Percentiles rank a stretch among this genome's conserved stretches.
These are phyloP conservation scores for Vidua chalybeata DNA, from an alignment of 2,113 vertebrate genomes.

Conservation along the genomic window DNA sequence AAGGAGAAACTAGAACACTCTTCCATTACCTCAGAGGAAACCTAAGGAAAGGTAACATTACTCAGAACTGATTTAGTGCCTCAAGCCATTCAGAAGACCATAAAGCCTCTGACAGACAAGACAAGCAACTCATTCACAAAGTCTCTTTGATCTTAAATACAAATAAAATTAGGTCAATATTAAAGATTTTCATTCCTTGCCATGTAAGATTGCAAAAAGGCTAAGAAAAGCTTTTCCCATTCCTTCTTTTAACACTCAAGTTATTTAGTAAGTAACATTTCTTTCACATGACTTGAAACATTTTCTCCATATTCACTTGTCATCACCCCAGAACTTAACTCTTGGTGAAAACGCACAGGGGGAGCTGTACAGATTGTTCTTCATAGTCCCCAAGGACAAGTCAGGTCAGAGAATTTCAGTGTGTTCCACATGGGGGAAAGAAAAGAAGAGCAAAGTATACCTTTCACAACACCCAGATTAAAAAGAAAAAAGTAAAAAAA, in stretches of 20 bases:
- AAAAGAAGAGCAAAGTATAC: not conserved
- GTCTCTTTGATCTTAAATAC: slow-evolving; percentile 43
- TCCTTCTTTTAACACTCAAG: slow-evolving; percentile 12
- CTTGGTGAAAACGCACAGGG: not conserved
- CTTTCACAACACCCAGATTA: not conserved
- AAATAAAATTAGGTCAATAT: slow-evolving; percentile 58
- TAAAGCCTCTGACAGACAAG: slow-evolving; percentile 9
- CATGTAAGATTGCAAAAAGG: slow-evolving; percentile 9
- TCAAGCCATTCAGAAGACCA: slow-evolving; percentile 36
- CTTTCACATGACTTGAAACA: slow-evolving; percentile 47
- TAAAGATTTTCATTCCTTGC: slow-evolving; percentile 56
- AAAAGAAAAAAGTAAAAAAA: not conserved
- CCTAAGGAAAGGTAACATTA: slow-evolving; percentile 21
- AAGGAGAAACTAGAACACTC: slow-evolving; percentile 6
- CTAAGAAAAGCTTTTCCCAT: slow-evolving; percentile 1
- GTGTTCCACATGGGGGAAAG: not conserved
- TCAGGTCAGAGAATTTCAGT: not conserved
- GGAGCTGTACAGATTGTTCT: not conserved
- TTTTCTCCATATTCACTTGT: slow-evolving; percentile 18
- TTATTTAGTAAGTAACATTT: slow-evolving; percentile 42
- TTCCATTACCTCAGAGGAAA: slow-evolving; percentile 41
- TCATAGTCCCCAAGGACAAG: not conserved
- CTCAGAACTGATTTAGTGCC: slow-evolving; percentile 32
- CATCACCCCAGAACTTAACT: not conserved
- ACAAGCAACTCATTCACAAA: slow-evolving; percentile 44